A percentile compares a stretch with the other conserved stretches of the same genome.
phyloP scores from a whole-genome alignment of 2,113 vertebrate genomes.

The Apteryx mantelli region DNA sequence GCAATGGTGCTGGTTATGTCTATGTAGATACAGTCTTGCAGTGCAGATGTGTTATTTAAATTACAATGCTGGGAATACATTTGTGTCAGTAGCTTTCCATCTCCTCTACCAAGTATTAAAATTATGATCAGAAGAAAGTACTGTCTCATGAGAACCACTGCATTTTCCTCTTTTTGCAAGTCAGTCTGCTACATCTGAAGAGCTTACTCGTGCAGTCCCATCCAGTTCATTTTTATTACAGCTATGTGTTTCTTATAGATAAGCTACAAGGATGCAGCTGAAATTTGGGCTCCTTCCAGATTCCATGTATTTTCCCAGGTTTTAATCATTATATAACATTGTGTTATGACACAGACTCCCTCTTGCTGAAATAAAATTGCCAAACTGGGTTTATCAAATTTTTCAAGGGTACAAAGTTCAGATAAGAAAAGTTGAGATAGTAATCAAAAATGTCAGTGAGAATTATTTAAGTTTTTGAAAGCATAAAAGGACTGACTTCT shows the following conservation, averaged over 20 bases:
- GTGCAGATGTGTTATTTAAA: conserved; percentile 69
- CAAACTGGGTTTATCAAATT: conserved; percentile 14
- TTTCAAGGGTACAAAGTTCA: conserved; percentile 61
- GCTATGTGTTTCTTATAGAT: conserved; percentile 58
- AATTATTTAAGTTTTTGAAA: conserved; percentile 34
- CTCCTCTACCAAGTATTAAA: conserved; percentile 15
- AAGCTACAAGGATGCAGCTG: conserved; percentile 51
- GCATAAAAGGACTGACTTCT: background rate
- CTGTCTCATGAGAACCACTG: background rate
- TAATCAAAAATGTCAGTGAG: conserved; percentile 30
- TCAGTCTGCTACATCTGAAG: conserved; percentile 46
- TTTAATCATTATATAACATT: conserved; percentile 50
- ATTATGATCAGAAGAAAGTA: conserved; percentile 3
- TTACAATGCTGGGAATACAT: conserved; percentile 64
- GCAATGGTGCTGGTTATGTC: conserved; percentile 33
- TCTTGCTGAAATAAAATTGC: conserved; percentile 42
- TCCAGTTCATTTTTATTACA: conserved; percentile 61
- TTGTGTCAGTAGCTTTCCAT: conserved; percentile 65
- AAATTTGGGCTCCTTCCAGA: conserved; percentile 54
- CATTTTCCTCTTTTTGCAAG: conserved; percentile 26
- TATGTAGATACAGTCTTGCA: conserved; percentile 38
- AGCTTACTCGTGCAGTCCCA: conserved; percentile 55
- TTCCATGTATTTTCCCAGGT: conserved; percentile 37
- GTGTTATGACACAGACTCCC: conserved; percentile 42
- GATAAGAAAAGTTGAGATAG: conserved; percentile 45